Conservation (phyloP, 2,888 invertebrate species). For the Lepidocyrtoides sp. region DNA sequence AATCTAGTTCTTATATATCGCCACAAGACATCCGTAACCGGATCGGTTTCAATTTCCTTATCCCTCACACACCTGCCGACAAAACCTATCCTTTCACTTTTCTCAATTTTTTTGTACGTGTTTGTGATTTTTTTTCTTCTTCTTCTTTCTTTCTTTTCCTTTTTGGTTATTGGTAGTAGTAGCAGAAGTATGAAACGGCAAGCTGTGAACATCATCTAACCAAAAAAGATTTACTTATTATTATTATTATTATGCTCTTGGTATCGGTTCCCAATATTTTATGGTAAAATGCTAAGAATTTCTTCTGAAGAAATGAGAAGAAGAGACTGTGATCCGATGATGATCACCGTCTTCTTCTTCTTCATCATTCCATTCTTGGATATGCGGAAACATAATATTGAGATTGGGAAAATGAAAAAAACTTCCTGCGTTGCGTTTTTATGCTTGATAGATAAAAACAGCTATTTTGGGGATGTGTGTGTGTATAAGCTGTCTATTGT, state of each 20-base stretch:
- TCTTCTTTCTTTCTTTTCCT: too few species aligned
- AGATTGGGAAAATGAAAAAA: slow-evolving; percentile 52
- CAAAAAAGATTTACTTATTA: too few species aligned
- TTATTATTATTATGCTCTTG: neutral
- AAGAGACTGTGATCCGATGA: neutral
- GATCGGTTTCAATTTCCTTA: slow-evolving; percentile 63
- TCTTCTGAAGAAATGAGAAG: too few species aligned
- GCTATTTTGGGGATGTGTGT: too few species aligned
- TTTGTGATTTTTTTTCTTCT: too few species aligned
- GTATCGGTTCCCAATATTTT: neutral
- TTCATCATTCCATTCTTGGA: neutral
- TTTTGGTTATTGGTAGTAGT: neutral
- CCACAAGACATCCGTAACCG: slow-evolving; percentile 64
- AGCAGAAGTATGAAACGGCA: too few species aligned
- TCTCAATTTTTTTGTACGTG: slow-evolving; percentile 22
- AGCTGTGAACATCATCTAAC: too few species aligned
- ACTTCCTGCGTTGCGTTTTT: slow-evolving; percentile 29
- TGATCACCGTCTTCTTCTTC: neutral
- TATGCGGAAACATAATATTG: slow-evolving; percentile 51
- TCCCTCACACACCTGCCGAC: slow-evolving; percentile 55
- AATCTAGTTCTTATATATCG: slow-evolving; percentile 36
- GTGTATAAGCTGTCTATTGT: too few species aligned
- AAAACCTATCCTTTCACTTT: slow-evolving; percentile 47
- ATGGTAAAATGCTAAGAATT: neutral
- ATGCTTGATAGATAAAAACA: too few species aligned